These are phyloP conservation scores for Axinella damicornis DNA, from an alignment of 37 sponge, comb jelly and placozoan genomes.

Conservation along the genomic window DNA sequence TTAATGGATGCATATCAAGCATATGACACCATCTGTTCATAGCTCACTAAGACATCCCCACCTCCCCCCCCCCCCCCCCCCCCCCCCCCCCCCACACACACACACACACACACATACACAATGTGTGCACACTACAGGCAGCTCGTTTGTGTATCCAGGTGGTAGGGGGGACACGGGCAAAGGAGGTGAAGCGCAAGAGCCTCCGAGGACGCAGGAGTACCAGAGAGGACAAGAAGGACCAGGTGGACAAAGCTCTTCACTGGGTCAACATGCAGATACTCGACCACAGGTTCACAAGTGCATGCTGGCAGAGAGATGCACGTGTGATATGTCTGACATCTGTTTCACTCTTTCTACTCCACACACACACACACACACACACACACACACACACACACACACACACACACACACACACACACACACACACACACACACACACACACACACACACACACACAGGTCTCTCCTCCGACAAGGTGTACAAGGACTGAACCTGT, in stretches of 20 bases:
- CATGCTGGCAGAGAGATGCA: not conserved
- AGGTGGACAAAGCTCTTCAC: slow-evolving; percentile 57
- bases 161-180: slow-evolving; percentile 38
- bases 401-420: too few species aligned
- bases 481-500: slow-evolving; percentile 71
- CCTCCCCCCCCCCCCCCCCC: not conserved
- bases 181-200: slow-evolving; percentile 52
- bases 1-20: too few species aligned
- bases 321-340: slow-evolving; percentile 16
- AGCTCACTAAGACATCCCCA: too few species aligned
- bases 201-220: not conserved
- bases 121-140: slow-evolving; percentile 33
- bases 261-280: slow-evolving; percentile 94
- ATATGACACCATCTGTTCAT: too few species aligned
- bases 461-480: slow-evolving; percentile 81
- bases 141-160: slow-evolving; percentile 78
- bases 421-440: too few species aligned
- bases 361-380: too few species aligned
- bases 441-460: not conserved
- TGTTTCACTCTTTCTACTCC: not conserved
- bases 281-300: slow-evolving; percentile 80
- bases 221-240: slow-evolving; percentile 37
- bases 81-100: not conserved
- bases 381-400: too few species aligned
- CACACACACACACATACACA: not conserved